Base-by-base conservation (phyloP, 2,888 invertebrate genomes). In the Drosophila histrio region DNA sequence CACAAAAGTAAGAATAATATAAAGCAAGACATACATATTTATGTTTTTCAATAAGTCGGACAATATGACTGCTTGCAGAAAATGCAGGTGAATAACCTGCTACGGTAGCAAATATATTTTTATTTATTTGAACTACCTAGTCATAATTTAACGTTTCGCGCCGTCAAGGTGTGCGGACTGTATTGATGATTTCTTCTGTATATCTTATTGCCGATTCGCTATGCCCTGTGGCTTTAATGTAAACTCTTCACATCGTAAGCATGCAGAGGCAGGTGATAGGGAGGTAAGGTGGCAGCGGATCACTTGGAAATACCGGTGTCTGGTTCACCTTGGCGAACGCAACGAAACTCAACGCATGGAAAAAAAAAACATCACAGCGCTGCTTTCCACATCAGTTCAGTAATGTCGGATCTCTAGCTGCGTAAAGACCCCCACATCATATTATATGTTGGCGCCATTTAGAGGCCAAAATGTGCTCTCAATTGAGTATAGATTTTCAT, bases 311-410 rank as follows among this genome's bases (percentile, higher is more conserved):
- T 64, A 56, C 52, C 26, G 59, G 39, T 21, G 39, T 28, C 69
- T 62, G 52, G 75, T 76, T 76, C 17, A 69, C 75, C 75, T 76
- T 76, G 77, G 60, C 72, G 72, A 64, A 43, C 56, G 43, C 22
- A 41, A 52, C 17, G 36, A 19, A 26, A 32, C 32, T 8, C 19
- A 60, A 34, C 52, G 43, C 22, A 63, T n/a, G n/a, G n/a, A 39
- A 47, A 38, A 22, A 43, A 56, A 62, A 38, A 56, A 39, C 32
- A 26, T 38, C 47, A 22, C 34, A 56, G 47, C 58, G 52, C 43
- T 50, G 66, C 72, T 79, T 79, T 79, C 58, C 82, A 84, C 85
- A 77, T 69, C 58, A 57, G 53, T 77, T 63, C 77, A 71, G 58
- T 49, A 52, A 41, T 63, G 63, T 39, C 53, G 30, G 39, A 56